Evolutionary conservation across 2,797 vertebrate genomes (phyloP).

Genomic region (Gadopsis marmoratus): DNA sequence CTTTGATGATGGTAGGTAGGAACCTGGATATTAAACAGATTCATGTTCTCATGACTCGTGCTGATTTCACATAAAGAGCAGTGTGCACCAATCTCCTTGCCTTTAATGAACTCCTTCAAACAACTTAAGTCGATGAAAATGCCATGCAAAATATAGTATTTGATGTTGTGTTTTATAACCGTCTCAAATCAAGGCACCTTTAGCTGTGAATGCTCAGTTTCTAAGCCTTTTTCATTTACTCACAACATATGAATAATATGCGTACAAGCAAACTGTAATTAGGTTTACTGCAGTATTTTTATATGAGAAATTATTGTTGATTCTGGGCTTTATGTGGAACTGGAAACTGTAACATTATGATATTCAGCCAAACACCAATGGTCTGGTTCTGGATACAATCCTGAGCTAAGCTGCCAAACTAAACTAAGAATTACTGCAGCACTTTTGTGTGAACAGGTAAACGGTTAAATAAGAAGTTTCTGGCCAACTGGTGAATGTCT

Average conservation of each 20-base stretch:
- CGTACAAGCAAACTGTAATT: background rate
- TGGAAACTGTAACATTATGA: background rate
- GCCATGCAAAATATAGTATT: background rate
- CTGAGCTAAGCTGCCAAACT: background rate
- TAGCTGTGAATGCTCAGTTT: too few relatives aligned
- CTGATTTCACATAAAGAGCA: background rate
- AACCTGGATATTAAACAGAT: conserved; percentile 8
- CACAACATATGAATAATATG: background rate
- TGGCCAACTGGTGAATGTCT: background rate
- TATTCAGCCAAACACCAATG: background rate
- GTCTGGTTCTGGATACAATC: background rate
- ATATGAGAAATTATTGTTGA: background rate
- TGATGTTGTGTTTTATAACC: background rate
- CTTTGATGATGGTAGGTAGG: conserved; percentile 2
- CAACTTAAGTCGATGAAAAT: background rate
- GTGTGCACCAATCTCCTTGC: background rate
- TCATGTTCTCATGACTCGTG: background rate
- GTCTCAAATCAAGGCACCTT: background rate
- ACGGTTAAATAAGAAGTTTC: background rate
- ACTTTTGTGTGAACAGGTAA: background rate
- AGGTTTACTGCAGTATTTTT: background rate
- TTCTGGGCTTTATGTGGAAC: too few relatives aligned
- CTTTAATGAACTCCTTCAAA: conserved; percentile 4
- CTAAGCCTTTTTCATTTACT: background rate
- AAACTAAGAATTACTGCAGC: background rate